These are phyloP conservation scores for Venustaconcha ellipsiformis DNA, from an alignment of 1,140 invertebrate species.

Conservation along the genomic window DNA sequence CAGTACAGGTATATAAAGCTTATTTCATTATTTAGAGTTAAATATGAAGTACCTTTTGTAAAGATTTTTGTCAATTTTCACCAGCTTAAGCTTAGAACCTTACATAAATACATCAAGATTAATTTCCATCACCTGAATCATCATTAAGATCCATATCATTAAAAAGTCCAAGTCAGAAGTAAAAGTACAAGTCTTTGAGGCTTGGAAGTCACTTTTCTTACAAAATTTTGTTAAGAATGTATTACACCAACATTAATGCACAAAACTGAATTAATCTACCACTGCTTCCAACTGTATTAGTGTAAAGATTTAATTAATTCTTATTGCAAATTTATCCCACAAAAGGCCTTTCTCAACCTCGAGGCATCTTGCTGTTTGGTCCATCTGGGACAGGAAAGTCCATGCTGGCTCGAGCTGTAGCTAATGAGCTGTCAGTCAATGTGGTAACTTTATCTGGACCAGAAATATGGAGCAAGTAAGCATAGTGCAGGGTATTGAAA, in stretches of 20 bases:
- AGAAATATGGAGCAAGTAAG: constrained; percentile 62
- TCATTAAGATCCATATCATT: too few species aligned
- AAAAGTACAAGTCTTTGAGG: neutral
- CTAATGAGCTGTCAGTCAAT: constrained; percentile 36
- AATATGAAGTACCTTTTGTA: too few species aligned
- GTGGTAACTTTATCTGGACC: constrained; percentile 36
- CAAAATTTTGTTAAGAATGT: neutral
- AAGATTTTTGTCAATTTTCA: too few species aligned
- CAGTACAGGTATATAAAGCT: too few species aligned
- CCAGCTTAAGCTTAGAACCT: too few species aligned
- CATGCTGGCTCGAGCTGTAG: constrained; percentile 81
- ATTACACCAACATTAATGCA: neutral
- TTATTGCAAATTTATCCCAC: constrained; percentile 12
- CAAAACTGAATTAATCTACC: too few species aligned
- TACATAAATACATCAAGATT: too few species aligned
- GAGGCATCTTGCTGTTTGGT: constrained; percentile 90
- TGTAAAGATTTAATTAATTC: neutral
- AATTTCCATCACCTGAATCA: too few species aligned
- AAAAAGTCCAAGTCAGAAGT: neutral
- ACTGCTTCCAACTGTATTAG: too few species aligned
- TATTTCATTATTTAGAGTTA: too few species aligned
- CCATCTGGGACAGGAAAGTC: constrained; percentile 99
- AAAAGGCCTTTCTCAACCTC: constrained; percentile 44
- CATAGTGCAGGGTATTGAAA: neutral
- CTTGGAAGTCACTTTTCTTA: neutral